Evolutionary conservation across 2,888 invertebrate genomes (phyloP), one percentile per base, ranked within the genome.

Genomic region (Tetranychus piercei): DNA sequence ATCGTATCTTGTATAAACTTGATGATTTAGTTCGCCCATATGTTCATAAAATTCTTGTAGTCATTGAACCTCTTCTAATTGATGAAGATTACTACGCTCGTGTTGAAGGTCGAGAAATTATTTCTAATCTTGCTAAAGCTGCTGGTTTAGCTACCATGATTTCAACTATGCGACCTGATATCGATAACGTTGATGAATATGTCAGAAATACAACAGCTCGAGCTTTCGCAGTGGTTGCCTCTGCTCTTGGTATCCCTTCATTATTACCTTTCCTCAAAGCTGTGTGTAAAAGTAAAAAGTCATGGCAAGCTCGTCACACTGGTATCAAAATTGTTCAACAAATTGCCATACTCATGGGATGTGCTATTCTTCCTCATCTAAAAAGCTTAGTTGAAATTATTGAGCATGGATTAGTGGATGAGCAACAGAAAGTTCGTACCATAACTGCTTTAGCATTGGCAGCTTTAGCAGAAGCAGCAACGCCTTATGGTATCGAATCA

Each of bases 291-390:
- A 95, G 95, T 79, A 99, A 99, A 85, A 99, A 99, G 83, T 96
- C 95, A 0, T 99, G 99, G 99, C 99, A 99, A 84, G 99, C 88
- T 11, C 81, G 87, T n/a, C 97, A 97, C 83, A 97, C 96, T 6
- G 97, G 97, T 81, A 99, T 99, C 77, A 99, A 99, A 85, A 99
- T 99, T 81, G 97, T 99, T 0, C 99, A 99, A 82, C 99, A 99
- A 85, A 99, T 99, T 79, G 95, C 99, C 71, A 99, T 99, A 81
- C 85, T 99, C 44, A 97, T 99, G 96, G 99, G 99, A 8, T 99
- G 99, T 82, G 99, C 99, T 44, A 97, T 99, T 80, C 84, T 99
- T 78, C 99, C 99, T 0, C 99, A 99, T 87, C 86, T 99, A 74
- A 94, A 95, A 83, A 92, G 92, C 72, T 86, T 99, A 76, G 99